Evolutionary conservation across 2,888 invertebrate genomes (phyloP).

Genomic region (Schizotus pectinicornis): DNA sequence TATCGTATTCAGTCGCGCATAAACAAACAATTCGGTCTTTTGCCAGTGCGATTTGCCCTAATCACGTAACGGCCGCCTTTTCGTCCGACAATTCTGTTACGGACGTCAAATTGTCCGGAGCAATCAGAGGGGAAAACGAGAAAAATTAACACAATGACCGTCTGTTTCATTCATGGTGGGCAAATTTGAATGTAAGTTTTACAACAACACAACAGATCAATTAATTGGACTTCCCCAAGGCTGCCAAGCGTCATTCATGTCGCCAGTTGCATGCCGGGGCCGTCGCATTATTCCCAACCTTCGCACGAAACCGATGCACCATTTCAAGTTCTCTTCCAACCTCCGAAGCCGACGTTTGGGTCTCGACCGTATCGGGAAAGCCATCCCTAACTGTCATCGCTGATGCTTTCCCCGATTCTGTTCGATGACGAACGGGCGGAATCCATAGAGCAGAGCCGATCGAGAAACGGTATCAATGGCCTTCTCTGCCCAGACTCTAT

Average conservation of each 20-base stretch:
- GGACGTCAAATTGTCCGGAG: not conserved
- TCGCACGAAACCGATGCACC: slow-evolving; percentile 3
- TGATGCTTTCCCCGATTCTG: not conserved
- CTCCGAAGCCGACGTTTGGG: too few relatives aligned
- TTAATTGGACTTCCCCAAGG: slow-evolving; percentile 24
- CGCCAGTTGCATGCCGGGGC: slow-evolving; percentile 19
- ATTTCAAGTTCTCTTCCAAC: too few relatives aligned
- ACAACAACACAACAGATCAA: slow-evolving; percentile 24
- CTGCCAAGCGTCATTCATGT: slow-evolving; percentile 20
- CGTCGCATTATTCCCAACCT: slow-evolving; percentile 6
- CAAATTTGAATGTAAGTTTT: slow-evolving; percentile 20
- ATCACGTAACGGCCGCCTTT: not conserved
- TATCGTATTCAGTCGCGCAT: slow-evolving; percentile 31
- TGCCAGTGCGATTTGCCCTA: slow-evolving; percentile 5
- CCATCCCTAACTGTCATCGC: not conserved
- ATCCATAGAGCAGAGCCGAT: not conserved
- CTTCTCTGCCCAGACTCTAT: not conserved
- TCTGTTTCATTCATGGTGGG: slow-evolving; percentile 13
- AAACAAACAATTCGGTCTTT: slow-evolving; percentile 26
- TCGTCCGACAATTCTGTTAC: too few relatives aligned
- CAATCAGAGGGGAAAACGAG: too few relatives aligned
- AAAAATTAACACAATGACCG: too few relatives aligned
- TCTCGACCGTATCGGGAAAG: not conserved
- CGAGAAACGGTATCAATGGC: not conserved
- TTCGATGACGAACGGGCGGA: not conserved